phyloP scores from a whole-genome alignment of 2,797 vertebrate species.

The Rhinatrema bivittatum region DNA sequence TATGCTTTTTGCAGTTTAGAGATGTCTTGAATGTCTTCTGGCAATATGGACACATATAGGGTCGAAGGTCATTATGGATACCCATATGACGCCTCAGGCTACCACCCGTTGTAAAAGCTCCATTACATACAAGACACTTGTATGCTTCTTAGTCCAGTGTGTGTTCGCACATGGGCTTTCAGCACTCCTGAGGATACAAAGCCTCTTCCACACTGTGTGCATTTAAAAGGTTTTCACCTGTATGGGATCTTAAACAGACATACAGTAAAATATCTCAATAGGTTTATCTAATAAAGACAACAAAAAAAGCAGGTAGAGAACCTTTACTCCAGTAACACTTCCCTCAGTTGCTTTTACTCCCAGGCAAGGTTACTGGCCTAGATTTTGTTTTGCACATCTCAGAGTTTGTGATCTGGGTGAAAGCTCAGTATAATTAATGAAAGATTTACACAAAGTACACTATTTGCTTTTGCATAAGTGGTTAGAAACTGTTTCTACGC shows the following conservation, averaged over 20 bases:
- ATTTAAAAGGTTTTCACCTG: conserved; percentile 94
- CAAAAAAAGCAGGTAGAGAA: no score
- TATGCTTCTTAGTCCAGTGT: conserved; percentile 93
- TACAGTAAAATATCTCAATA: background rate
- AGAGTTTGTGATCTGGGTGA: no score
- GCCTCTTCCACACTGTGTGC: conserved; percentile 88
- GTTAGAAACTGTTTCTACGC: no score
- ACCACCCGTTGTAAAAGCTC: conserved; percentile 92
- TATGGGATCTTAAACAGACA: conserved; percentile 76
- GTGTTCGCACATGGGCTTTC: conserved; percentile 91
- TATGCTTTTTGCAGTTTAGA: conserved; percentile 95
- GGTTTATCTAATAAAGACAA: no score
- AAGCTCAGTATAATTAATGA: no score
- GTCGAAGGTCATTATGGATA: conserved; percentile 89
- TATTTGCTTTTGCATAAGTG: no score
- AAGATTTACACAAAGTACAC: no score
- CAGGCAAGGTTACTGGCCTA: no score
- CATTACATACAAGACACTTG: conserved; percentile 88
- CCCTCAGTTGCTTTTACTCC: no score
- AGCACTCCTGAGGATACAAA: conserved; percentile 97
- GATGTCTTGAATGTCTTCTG: conserved; percentile 98
- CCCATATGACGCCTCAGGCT: conserved; percentile 93
- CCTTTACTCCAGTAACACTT: no score
- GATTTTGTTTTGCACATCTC: no score
- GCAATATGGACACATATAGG: conserved; percentile 98